Evolutionary conservation across 2,888 invertebrate species (phyloP).

Genomic region (Himalopsyche anomala): DNA sequence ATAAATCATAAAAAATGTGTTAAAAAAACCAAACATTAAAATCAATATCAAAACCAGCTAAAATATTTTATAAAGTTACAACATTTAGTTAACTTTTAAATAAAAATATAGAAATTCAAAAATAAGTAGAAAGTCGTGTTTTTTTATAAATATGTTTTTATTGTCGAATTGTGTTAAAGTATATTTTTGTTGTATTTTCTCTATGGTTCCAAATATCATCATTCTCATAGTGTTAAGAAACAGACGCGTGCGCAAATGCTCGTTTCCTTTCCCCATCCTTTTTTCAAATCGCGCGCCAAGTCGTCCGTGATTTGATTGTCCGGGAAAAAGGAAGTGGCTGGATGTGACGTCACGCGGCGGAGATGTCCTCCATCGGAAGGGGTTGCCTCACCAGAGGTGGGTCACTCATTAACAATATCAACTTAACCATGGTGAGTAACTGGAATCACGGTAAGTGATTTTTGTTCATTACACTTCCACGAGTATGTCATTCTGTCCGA

Average conservation of each 20-base stretch:
- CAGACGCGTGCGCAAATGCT: neutral
- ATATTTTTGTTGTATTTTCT: too few species aligned
- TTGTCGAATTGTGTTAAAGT: too few species aligned
- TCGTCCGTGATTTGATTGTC: constrained; percentile 35
- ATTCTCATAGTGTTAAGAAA: constrained; percentile 38
- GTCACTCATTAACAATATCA: constrained; percentile 37
- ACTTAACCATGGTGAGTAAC: constrained; percentile 13
- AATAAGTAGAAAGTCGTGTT: too few species aligned
- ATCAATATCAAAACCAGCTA: too few species aligned
- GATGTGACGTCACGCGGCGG: constrained; percentile 50
- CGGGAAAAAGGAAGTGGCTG: constrained; percentile 31
- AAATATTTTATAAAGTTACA: too few species aligned
- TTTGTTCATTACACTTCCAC: constrained; percentile 6
- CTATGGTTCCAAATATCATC: neutral
- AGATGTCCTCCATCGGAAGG: constrained; percentile 62
- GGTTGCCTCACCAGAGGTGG: constrained; percentile 23
- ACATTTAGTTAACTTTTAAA: too few species aligned
- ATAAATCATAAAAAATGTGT: too few species aligned
- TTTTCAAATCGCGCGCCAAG: constrained; percentile 35
- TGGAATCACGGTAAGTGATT: constrained; percentile 42
- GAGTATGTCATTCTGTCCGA: neutral
- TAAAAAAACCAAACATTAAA: too few species aligned
- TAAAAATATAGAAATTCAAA: too few species aligned
- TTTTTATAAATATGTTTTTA: too few species aligned
- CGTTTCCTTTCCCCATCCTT: neutral